Evolutionary conservation across 2,797 vertebrate species (phyloP).

Genomic region (Neostethus bicornis): DNA sequence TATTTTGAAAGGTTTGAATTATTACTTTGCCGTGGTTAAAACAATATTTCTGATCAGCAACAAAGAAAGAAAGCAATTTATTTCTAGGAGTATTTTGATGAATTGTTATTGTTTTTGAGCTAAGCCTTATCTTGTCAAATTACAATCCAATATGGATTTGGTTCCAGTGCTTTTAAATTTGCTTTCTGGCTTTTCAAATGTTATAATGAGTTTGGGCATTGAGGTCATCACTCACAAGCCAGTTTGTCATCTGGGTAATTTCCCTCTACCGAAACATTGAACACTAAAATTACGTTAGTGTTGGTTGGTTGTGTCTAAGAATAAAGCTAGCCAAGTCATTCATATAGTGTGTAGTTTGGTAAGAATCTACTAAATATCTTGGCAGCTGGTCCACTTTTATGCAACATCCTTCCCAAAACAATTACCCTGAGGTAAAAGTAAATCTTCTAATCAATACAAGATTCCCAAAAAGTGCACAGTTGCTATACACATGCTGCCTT

Average conservation of each 20-base stretch:
- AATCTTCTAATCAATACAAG: constrained; percentile 74
- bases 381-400: constrained; percentile 62
- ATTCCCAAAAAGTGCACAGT: constrained; percentile 66
- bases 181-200: constrained; percentile 47
- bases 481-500: constrained; percentile 73
- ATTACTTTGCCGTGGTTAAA: constrained; percentile 51
- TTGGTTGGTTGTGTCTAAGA: constrained; percentile 56
- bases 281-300: constrained; percentile 49
- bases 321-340: constrained; percentile 39
- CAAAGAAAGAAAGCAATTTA: constrained; percentile 56
- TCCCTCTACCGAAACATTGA: constrained; percentile 50
- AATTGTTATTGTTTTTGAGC: constrained; percentile 60
- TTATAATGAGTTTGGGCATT: constrained; percentile 61
- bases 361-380: constrained; percentile 60
- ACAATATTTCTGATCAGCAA: constrained; percentile 51
- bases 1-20: constrained; percentile 63
- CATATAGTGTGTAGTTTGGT: constrained; percentile 59
- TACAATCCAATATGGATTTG: constrained; percentile 30
- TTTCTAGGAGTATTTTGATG: constrained; percentile 53
- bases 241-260: constrained; percentile 65
- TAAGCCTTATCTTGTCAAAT: constrained; percentile 65
- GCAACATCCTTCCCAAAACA: constrained; percentile 57
- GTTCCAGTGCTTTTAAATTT: constrained; percentile 53
- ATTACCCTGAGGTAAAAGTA: constrained; percentile 65
- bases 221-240: constrained; percentile 60